A percentile compares a stretch with the other conserved stretches of the same genome.
These are phyloP conservation scores for Pelmatolapia mariae DNA, from an alignment of 2,113 vertebrate genomes.

Conservation along the genomic window DNA sequence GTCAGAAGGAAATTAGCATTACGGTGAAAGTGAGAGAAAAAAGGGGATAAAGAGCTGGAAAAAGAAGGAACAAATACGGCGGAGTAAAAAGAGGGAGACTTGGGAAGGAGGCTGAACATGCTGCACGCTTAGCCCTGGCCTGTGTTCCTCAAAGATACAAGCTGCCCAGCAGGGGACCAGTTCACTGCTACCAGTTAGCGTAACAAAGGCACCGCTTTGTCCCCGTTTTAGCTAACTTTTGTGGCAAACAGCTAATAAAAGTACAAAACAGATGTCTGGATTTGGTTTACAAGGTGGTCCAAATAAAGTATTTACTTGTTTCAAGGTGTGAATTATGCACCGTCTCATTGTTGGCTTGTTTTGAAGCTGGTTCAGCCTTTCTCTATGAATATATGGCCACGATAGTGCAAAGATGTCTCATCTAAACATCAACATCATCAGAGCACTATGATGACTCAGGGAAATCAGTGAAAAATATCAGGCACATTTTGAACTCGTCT, in stretches of 20 bases:
- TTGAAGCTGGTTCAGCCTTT: not conserved
- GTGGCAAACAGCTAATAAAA: not conserved
- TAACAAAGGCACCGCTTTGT: not conserved
- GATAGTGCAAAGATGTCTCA: constrained; percentile 7
- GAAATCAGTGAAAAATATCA: constrained; percentile 49
- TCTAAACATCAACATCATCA: not conserved
- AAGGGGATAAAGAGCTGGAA: not conserved
- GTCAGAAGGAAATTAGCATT: not conserved
- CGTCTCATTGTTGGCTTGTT: not conserved
- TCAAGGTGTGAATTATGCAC: not conserved
- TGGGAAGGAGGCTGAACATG: constrained; percentile 28
- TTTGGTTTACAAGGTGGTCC: not conserved
- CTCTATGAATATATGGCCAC: constrained; percentile 8
- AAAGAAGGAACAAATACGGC: not conserved
- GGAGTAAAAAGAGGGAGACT: not conserved
- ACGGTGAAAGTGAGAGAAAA: not conserved
- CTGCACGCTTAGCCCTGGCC: constrained; percentile 44
- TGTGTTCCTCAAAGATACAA: constrained; percentile 36
- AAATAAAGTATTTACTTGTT: not conserved
- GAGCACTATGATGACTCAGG: constrained; percentile 13
- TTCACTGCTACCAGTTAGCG: not conserved
- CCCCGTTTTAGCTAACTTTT: not conserved
- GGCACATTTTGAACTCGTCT: constrained; percentile 59
- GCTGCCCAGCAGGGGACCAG: not conserved
- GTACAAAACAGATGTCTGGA: constrained; percentile 1